Conservation (phyloP, 2,797 vertebrate genomes). For the Sitta carolinensis region DNA sequence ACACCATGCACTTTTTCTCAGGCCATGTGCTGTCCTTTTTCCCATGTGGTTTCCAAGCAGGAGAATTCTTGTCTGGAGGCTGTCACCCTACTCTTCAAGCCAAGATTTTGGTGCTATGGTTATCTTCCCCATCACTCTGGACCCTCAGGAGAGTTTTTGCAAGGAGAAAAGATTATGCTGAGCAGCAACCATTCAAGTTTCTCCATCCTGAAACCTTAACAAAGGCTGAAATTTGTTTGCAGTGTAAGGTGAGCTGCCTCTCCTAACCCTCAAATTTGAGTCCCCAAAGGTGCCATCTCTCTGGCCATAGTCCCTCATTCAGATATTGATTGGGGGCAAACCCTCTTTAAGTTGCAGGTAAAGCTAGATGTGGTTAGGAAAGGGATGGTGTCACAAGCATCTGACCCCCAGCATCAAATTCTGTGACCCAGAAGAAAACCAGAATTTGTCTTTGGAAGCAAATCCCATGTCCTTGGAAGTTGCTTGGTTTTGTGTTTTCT, state of each 20-base stretch:
- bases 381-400: not conserved
- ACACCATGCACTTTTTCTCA: not conserved
- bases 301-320: not conserved
- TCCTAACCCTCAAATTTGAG: not conserved
- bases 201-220: not conserved
- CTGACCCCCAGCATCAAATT: not conserved
- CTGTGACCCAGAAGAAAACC: rapidly evolving
- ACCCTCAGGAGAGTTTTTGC: not conserved
- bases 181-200: not conserved
- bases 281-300: not conserved
- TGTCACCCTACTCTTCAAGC: not conserved
- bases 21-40: not conserved
- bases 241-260: not conserved
- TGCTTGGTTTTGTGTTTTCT: not conserved
- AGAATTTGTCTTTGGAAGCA: not conserved
- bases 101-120: not conserved
- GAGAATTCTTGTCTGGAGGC: not conserved
- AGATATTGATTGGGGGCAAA: rapidly evolving
- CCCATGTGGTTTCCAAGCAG: not conserved
- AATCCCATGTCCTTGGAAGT: not conserved
- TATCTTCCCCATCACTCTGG: not conserved
- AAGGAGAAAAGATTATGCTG: not conserved
- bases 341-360: rapidly evolving
- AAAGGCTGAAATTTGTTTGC: not conserved
- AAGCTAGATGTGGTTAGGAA: not conserved